Conservation (phyloP, 2,113 vertebrate genomes). For the Atlantisia rogersi region DNA sequence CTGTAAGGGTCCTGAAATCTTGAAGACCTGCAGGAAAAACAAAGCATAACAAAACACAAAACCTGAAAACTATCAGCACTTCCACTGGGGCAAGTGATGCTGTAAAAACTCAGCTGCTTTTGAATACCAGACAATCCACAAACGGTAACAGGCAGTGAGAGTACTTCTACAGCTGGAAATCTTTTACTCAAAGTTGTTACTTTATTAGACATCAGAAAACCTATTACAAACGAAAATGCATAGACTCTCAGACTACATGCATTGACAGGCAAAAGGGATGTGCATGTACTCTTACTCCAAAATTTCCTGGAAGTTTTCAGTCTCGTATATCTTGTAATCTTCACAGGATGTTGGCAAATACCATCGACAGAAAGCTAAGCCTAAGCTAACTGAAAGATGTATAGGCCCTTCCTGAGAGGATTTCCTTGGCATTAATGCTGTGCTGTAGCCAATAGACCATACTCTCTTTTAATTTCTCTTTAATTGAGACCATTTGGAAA, state of each 20-base stretch:
- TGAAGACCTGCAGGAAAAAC: neutral
- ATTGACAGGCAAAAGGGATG: neutral
- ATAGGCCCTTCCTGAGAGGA: neutral
- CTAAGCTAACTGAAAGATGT: neutral
- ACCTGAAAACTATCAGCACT: neutral
- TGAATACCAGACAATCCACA: neutral
- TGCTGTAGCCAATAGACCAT: neutral
- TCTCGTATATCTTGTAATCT: neutral
- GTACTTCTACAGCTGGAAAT: neutral
- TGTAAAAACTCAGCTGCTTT: neutral
- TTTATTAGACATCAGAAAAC: neutral
- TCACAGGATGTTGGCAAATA: neutral
- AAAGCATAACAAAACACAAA: neutral
- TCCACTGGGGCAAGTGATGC: neutral
- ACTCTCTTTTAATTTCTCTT: slow-evolving; percentile 20
- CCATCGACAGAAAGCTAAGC: neutral
- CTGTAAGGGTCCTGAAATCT: neutral
- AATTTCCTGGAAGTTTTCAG: neutral
- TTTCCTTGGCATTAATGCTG: neutral
- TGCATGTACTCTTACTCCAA: neutral
- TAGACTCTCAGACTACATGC: neutral
- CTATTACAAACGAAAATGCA: neutral
- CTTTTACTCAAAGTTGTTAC: neutral
- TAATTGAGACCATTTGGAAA: neutral
- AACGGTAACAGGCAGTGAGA: neutral